phyloP scores from a whole-genome alignment of 2,888 invertebrate species.

The Lagria hirta region DNA sequence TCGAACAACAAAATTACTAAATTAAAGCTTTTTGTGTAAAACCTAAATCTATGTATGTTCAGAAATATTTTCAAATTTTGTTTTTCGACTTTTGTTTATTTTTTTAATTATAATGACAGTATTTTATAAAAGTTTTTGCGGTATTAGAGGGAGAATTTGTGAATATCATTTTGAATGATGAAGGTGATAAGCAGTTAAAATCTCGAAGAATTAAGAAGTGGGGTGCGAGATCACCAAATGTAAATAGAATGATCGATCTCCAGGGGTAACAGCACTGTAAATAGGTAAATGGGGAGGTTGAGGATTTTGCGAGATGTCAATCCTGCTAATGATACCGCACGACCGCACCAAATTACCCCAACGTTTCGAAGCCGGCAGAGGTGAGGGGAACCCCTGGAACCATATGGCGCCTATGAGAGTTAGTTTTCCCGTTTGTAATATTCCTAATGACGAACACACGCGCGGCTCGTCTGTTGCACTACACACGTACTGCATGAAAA shows the following conservation, averaged over 20 bases:
- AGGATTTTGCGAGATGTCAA: constrained; percentile 54
- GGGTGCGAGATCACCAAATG: constrained; percentile 34
- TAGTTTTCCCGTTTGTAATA: constrained; percentile 57
- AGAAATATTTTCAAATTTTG: too few relatives aligned
- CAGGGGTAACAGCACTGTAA: constrained; percentile 30
- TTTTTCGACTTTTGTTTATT: too few relatives aligned
- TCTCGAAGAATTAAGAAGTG: constrained; percentile 6
- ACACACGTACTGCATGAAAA: constrained; percentile 53
- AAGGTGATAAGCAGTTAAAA: neutral
- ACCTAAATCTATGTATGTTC: too few relatives aligned
- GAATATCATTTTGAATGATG: too few relatives aligned
- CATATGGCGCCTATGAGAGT: constrained; percentile 55
- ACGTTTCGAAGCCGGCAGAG: constrained; percentile 26
- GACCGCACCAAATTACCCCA: constrained; percentile 55
- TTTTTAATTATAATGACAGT: too few relatives aligned
- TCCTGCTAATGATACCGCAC: constrained; percentile 57
- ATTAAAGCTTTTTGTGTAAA: too few relatives aligned
- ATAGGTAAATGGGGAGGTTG: constrained; percentile 47
- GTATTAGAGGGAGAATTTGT: too few relatives aligned
- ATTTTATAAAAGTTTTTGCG: too few relatives aligned
- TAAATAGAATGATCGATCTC: constrained; percentile 36
- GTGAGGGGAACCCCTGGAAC: constrained; percentile 43
- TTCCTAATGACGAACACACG: constrained; percentile 57
- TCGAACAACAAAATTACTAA: too few relatives aligned
- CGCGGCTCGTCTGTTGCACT: constrained; percentile 39